Percentiles rank a stretch among this genome's conserved stretches.
Conservation (phyloP, 2,888 invertebrate species). For the Tricholauxania praeusta region DNA sequence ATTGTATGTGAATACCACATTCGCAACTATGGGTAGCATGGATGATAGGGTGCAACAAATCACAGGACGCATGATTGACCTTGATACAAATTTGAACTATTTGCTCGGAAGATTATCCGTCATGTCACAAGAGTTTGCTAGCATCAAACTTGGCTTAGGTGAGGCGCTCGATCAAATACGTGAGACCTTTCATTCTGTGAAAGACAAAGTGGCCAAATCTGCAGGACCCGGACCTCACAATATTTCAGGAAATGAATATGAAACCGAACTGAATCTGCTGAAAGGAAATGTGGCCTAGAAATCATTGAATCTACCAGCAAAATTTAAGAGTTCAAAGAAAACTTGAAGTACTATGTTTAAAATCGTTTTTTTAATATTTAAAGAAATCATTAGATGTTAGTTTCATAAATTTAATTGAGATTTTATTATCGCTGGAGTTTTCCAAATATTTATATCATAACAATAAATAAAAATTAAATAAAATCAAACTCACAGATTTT, state of each 20-base stretch:
- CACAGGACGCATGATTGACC: conserved; percentile 80
- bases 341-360: neutral
- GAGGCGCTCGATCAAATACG: conserved; percentile 79
- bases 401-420: conserved; percentile 34
- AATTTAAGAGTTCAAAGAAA: neutral
- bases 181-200: conserved; percentile 74
- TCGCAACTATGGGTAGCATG: conserved; percentile 81
- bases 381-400: conserved; percentile 32
- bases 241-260: conserved; percentile 66
- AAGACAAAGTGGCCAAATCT: conserved; percentile 67
- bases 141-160: conserved; percentile 81
- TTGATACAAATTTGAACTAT: conserved; percentile 86
- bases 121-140: conserved; percentile 86
- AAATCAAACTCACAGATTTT: too few relatives aligned
- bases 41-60: conserved; percentile 84
- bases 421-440: neutral
- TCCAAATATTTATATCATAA: conserved; percentile 9
- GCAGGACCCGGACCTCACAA: conserved; percentile 72
- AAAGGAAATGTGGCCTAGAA: conserved; percentile 54
- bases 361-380: conserved; percentile 27
- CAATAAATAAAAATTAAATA: too few relatives aligned
- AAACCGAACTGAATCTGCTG: conserved; percentile 62
- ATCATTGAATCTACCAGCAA: conserved; percentile 27
- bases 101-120: conserved; percentile 82
- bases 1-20: conserved; percentile 82